These are phyloP conservation scores for Tipula unca DNA, from an alignment of 2,888 invertebrate species.

Conservation along the genomic window DNA sequence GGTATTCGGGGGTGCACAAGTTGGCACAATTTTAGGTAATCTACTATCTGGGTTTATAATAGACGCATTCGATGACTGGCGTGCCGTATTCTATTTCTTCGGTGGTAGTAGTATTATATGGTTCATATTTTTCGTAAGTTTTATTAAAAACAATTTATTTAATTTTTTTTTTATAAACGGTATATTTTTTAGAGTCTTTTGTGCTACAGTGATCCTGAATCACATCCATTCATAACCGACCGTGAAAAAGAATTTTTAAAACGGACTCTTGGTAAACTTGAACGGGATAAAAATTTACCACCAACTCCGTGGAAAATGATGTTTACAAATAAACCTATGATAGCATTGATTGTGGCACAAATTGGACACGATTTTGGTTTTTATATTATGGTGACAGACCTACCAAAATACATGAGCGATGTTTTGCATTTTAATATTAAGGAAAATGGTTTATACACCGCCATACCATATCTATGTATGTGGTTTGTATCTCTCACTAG, in stretches of 20 bases:
- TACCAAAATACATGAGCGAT: slow-evolving; percentile 55
- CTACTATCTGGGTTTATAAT: slow-evolving; percentile 60
- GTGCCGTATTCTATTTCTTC: slow-evolving; percentile 72
- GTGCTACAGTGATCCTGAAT: slow-evolving; percentile 58
- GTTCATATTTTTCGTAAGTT: slow-evolving; percentile 59
- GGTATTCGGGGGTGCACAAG: slow-evolving; percentile 68
- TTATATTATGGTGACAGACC: slow-evolving; percentile 55
- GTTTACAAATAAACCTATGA: slow-evolving; percentile 59
- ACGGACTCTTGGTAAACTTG: slow-evolving; percentile 51
- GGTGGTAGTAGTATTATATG: slow-evolving; percentile 65
- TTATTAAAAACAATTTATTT: neutral
- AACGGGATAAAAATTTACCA: slow-evolving; percentile 47
- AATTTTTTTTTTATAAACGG: neutral
- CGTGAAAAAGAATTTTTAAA: slow-evolving; percentile 58
- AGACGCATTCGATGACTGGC: slow-evolving; percentile 58
- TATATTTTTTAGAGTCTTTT: slow-evolving; percentile 45
- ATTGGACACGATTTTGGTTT: slow-evolving; percentile 58
- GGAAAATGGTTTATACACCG: slow-evolving; percentile 51
- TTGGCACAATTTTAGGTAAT: slow-evolving; percentile 53
- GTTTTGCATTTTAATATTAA: slow-evolving; percentile 53
- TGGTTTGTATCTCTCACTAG: slow-evolving; percentile 51
- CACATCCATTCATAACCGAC: slow-evolving; percentile 66
- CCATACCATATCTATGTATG: slow-evolving; percentile 53
- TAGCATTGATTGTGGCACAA: slow-evolving; percentile 69
- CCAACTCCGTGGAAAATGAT: slow-evolving; percentile 65